These are phyloP conservation scores for Dallia pectoralis DNA, from an alignment of 2,797 vertebrate genomes.

Conservation along the genomic window DNA sequence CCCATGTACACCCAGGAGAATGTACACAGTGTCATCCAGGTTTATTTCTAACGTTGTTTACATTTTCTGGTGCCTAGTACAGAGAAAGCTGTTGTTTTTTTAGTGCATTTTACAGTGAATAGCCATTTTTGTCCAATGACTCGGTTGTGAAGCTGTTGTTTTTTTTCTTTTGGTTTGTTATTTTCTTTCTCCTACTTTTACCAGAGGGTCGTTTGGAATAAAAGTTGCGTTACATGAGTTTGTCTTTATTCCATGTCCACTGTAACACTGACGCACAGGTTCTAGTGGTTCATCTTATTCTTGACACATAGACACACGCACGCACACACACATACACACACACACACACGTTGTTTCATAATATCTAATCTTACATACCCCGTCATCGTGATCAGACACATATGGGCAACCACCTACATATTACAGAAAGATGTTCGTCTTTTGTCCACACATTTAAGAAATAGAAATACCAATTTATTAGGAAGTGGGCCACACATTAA, in stretches of 20 bases:
- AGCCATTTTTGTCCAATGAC: constrained; percentile 64
- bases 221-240: constrained; percentile 55
- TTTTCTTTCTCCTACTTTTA: constrained; percentile 50
- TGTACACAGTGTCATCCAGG: constrained; percentile 76
- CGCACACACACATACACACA: background rate
- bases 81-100: constrained; percentile 79
- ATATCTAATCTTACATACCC: background rate
- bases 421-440: background rate
- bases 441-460: background rate
- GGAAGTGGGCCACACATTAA: constrained; percentile 20
- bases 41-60: constrained; percentile 94
- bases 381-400: too few relatives aligned
- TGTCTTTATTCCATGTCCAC: constrained; percentile 26
- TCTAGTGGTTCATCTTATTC: background rate
- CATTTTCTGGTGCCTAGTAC: constrained; percentile 97
- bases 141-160: constrained; percentile 53
- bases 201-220: constrained; percentile 66
- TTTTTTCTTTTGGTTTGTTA: constrained; percentile 30
- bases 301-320: constrained; percentile 1
- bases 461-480: constrained; percentile 7
- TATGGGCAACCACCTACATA: background rate
- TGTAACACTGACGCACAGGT: background rate
- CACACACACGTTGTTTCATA: constrained; percentile 4
- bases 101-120: constrained; percentile 88
- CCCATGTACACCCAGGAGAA: constrained; percentile 17